phyloP scores from a whole-genome alignment of 2,113 vertebrate species.

The Nycticorax nycticorax region DNA sequence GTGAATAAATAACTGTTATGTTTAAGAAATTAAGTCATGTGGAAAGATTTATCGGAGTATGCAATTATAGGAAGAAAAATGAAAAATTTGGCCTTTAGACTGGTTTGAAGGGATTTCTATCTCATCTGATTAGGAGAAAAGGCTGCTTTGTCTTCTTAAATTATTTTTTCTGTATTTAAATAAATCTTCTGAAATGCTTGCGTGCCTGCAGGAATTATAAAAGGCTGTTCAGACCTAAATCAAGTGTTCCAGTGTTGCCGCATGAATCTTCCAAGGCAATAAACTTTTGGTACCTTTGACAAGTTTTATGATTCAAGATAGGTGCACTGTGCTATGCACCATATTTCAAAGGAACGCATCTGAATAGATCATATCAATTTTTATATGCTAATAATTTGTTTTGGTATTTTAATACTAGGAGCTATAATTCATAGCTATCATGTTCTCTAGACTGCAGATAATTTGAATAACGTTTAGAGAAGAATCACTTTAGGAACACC shows the following conservation, averaged over 20 bases:
- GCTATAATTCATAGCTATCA: constrained; percentile 16
- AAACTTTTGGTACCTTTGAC: constrained; percentile 54
- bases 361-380: constrained; percentile 53
- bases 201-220: constrained; percentile 27
- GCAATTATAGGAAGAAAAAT: constrained; percentile 7
- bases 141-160: constrained; percentile 36
- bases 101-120: constrained; percentile 16
- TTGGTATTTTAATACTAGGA: constrained; percentile 41
- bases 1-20: neutral
- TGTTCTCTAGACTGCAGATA: neutral
- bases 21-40: neutral
- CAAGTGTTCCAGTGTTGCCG: constrained; percentile 4
- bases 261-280: constrained; percentile 57
- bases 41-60: neutral
- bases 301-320: constrained; percentile 51
- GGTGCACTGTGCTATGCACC: neutral
- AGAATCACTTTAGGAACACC: neutral
- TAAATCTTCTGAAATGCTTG: constrained; percentile 12
- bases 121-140: constrained; percentile 32
- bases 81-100: neutral
- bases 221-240: constrained; percentile 45
- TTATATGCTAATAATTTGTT: constrained; percentile 62
- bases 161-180: constrained; percentile 25
- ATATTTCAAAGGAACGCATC: constrained; percentile 37
- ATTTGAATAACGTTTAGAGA: constrained; percentile 21